Evolutionary conservation across 2,888 invertebrate genomes (phyloP), one percentile per base, ranked within the genome.

Genomic region (Coleophora deauratella): DNA sequence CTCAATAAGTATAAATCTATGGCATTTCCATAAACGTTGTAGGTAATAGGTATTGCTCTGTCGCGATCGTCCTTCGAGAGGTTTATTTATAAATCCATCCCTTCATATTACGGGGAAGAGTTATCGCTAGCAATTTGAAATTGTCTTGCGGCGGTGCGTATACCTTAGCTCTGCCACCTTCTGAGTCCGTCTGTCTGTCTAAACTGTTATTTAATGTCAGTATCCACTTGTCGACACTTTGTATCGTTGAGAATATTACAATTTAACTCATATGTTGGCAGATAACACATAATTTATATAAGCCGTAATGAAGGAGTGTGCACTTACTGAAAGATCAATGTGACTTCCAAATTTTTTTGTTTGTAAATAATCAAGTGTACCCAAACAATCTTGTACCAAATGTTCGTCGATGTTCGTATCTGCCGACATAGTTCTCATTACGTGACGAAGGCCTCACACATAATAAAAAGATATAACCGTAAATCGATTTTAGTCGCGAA

Each of bases 1-100:
- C 59, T 58, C 63, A 62, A 64, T 64, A 55, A 62, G 59, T 55
- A 57, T 64, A 64, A 64, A 64, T 64, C 63, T 58, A 55, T 51
- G 57, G 54, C 49, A 60, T 60, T 62, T 58, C 60, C 61, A 62
- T 64, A 63, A 61, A 59, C 52, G 59, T 53, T 51, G 21, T 4
- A 21, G 6, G 21, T 21, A 21, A 21, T 21, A 21, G 21, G 59
- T 59, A 56, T 59, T 51, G 54, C 55, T 43, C 57, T 56, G 53
- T 54, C 37, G 41, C 44, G 51, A 50, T 55, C 53, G 54, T 40
- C 34, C 30, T 15, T 35, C 33, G 31, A 47, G 50, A 45, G 51
- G 54, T 60, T 60, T 61, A 61, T 62, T 62, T 64, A 62, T 62
- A 62, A 55, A 59, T 53, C 48, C 52, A 62, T 60, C 61, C 57